These are phyloP conservation scores for Heterotilapia buettikoferi DNA, from an alignment of 2,113 vertebrate species.

Conservation along the genomic window DNA sequence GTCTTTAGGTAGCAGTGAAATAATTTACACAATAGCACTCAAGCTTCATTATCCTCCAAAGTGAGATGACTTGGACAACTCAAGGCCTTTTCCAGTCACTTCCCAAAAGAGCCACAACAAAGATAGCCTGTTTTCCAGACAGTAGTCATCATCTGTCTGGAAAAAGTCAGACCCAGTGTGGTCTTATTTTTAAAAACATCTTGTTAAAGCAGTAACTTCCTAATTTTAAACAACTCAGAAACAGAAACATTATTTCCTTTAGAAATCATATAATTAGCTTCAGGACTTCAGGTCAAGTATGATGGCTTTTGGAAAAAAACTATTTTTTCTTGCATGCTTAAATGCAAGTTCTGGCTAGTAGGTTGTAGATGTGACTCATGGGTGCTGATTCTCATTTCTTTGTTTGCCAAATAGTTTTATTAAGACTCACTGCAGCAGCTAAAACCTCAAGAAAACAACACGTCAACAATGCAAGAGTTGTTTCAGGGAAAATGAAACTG, in stretches of 20 bases:
- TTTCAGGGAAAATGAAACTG: neutral
- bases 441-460: neutral
- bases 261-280: neutral
- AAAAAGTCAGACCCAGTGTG: neutral
- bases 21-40: neutral
- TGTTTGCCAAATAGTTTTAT: neutral
- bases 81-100: rapidly evolving
- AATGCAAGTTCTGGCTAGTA: neutral
- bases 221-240: neutral
- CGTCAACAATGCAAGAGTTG: neutral
- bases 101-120: neutral
- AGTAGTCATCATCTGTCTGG: neutral
- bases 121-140: neutral
- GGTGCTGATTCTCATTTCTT: neutral
- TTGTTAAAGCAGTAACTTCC: neutral
- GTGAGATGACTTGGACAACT: neutral
- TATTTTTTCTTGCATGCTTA: neutral
- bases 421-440: neutral
- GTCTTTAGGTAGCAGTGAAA: neutral
- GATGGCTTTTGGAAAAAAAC: rapidly evolving
- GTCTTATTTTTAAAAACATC: neutral
- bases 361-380: neutral
- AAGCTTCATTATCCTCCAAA: neutral
- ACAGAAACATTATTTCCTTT: neutral
- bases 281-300: neutral